These are phyloP conservation scores for Gymnothorax reevesii DNA, from an alignment of 2,797 vertebrate genomes.

Conservation along the genomic window DNA sequence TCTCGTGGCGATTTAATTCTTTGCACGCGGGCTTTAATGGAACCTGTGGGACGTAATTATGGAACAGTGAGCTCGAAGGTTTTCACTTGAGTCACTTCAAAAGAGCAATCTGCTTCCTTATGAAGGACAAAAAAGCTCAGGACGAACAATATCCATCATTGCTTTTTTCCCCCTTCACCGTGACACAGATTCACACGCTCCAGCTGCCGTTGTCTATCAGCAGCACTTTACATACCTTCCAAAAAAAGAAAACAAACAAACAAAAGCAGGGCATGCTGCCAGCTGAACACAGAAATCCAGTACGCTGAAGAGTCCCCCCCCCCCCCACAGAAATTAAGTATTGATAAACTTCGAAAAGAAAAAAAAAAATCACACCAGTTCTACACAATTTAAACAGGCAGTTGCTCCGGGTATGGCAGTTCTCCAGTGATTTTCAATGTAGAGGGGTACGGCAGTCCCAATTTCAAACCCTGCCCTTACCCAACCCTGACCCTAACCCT, in stretches of 20 bases:
- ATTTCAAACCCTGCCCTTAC: no score
- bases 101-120: neutral
- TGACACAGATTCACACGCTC: neutral
- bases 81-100: neutral
- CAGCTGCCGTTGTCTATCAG: neutral
- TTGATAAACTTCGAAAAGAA: no score
- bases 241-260: neutral
- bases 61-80: neutral
- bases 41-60: neutral
- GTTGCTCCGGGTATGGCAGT: no score
- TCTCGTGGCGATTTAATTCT: neutral
- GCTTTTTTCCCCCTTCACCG: neutral
- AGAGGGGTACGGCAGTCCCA: no score
- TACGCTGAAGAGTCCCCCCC: no score
- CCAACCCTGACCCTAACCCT: no score
- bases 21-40: neutral
- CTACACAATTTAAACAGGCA: no score
- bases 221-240: neutral
- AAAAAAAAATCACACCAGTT: no score
- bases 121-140: neutral
- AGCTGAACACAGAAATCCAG: neutral
- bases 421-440: no score
- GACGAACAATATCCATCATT: neutral
- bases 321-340: no score
- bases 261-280: neutral